Evolutionary conservation across 2,888 invertebrate species (phyloP).

Genomic region (Rhaphigaster nebulosa): DNA sequence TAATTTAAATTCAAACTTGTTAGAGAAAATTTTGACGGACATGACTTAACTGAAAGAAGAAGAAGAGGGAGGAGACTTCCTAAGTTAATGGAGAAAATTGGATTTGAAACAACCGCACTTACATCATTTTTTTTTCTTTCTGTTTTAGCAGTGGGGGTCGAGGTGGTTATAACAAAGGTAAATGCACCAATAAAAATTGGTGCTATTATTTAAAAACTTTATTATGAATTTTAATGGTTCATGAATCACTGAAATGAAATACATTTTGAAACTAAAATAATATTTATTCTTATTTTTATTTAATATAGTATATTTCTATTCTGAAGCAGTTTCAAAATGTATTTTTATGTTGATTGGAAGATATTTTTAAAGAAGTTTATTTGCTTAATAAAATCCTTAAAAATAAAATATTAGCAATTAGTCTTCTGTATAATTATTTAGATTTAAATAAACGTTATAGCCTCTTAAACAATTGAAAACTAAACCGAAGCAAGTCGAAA

Average conservation of each 20-base stretch:
- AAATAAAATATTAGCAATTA: not conserved
- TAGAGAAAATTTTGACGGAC: constrained; percentile 50
- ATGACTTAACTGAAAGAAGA: constrained; percentile 50
- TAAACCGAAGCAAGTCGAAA: not conserved
- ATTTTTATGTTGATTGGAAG: constrained; percentile 27
- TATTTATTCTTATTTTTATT: not conserved
- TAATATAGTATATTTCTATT: not conserved
- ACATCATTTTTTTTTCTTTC: constrained; percentile 69
- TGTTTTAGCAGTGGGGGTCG: constrained; percentile 95
- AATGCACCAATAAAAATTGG: constrained; percentile 80
- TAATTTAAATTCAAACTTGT: constrained; percentile 34
- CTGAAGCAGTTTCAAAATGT: constrained; percentile 29
- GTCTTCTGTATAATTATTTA: not conserved
- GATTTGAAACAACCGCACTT: constrained; percentile 56
- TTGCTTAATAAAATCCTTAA: not conserved
- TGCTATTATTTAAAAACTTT: constrained; percentile 71
- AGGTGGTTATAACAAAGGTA: constrained; percentile 98
- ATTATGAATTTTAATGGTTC: constrained; percentile 44
- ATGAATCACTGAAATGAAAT: constrained; percentile 5
- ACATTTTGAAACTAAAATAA: constrained; percentile 46
- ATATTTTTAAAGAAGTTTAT: not conserved
- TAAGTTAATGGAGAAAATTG: constrained; percentile 45
- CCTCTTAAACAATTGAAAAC: not conserved
- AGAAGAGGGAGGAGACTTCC: constrained; percentile 56
- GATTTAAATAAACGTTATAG: not conserved